phyloP scores from a whole-genome alignment of 2,113 vertebrate genomes.

The Dipodomys spectabilis region DNA sequence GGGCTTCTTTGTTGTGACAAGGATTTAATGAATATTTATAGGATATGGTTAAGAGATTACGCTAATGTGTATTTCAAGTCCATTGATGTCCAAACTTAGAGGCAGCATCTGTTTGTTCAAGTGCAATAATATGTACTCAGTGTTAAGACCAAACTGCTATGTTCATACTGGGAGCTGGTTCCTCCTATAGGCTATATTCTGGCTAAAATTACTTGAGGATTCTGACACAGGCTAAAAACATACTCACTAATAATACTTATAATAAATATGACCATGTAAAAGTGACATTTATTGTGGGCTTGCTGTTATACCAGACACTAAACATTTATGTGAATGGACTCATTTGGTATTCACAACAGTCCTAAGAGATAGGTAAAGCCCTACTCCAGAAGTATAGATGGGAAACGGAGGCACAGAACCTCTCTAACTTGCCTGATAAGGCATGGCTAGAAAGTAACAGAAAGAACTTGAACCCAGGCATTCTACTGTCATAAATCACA shows the following conservation, averaged over 20 bases:
- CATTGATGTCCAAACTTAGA: conserved; percentile 55
- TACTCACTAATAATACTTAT: background rate
- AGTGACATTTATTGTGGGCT: background rate
- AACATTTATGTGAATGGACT: background rate
- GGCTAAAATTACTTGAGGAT: background rate
- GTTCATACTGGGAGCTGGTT: background rate
- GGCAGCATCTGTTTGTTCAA: conserved; percentile 49
- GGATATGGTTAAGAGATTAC: conserved; percentile 64
- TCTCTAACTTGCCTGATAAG: background rate
- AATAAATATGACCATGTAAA: background rate
- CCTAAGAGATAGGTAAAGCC: fast-evolving
- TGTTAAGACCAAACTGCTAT: background rate
- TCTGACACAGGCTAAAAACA: background rate
- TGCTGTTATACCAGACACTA: background rate
- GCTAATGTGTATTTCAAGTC: conserved; percentile 57
- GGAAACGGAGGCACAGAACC: background rate
- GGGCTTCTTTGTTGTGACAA: conserved; percentile 14
- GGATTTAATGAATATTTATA: conserved; percentile 61
- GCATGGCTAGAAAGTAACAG: background rate
- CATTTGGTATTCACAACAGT: background rate
- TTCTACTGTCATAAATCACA: background rate
- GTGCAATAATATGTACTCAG: background rate
- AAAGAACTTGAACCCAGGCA: background rate
- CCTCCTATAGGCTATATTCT: background rate
- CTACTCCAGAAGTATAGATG: background rate